Conservation (phyloP, 2,113 vertebrate species). For the Dipodomys stephensi region DNA sequence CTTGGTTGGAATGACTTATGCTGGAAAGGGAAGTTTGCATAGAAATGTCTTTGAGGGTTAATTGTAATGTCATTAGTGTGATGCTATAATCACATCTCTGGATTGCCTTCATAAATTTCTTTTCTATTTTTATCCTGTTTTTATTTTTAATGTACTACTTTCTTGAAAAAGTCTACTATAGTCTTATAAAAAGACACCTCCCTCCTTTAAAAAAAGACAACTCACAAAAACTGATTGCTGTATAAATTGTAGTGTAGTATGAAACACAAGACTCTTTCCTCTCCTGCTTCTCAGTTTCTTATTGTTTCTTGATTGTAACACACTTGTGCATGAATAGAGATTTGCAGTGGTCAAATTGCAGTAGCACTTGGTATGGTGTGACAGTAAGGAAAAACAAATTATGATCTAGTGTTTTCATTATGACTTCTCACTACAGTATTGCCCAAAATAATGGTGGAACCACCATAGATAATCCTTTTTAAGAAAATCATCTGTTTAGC, state of each 20-base stretch:
- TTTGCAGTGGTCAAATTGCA: conserved; percentile 10
- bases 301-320: conserved; percentile 8
- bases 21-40: conserved; percentile 78
- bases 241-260: conserved; percentile 46
- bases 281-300: conserved; percentile 20
- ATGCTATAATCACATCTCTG: conserved; percentile 80
- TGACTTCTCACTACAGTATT: conserved; percentile 33
- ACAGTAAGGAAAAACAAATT: conserved; percentile 26
- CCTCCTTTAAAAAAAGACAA: conserved; percentile 26
- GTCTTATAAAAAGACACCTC: conserved; percentile 40
- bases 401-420: conserved; percentile 32
- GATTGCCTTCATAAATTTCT: conserved; percentile 80
- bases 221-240: conserved; percentile 33
- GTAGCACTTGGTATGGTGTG: background rate
- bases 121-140: conserved; percentile 81
- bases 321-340: background rate
- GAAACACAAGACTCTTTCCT: background rate
- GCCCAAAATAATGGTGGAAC: conserved; percentile 63
- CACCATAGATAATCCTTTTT: conserved; percentile 76
- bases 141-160: conserved; percentile 75
- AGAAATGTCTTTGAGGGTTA: conserved; percentile 83
- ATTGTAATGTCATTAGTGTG: conserved; percentile 82
- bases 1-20: conserved; percentile 75
- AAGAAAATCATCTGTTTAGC: conserved; percentile 69
- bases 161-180: conserved; percentile 67